Conservation (phyloP, 2,797 vertebrate species). For the Paratrypauchen microcephalus region DNA sequence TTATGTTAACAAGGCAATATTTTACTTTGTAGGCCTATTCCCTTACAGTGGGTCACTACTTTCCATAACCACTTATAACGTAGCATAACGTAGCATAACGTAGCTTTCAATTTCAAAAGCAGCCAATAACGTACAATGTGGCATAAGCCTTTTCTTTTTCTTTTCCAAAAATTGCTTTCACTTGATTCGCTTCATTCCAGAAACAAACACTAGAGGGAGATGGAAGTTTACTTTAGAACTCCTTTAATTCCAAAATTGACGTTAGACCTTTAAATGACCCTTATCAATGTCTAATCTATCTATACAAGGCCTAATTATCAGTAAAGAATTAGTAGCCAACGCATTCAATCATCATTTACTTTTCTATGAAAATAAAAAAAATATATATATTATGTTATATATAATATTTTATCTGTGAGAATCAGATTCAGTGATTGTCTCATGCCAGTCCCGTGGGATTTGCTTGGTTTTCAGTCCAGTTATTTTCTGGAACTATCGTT, state of each 20-base stretch:
- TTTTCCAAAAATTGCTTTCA: not conserved
- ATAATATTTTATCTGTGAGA: not conserved
- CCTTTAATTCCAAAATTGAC: not conserved
- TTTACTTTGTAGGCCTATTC: too few relatives aligned
- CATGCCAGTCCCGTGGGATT: slow-evolving; percentile 23
- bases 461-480: slow-evolving; percentile 29
- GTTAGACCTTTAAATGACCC: not conserved
- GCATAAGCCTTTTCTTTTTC: not conserved
- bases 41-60: not conserved
- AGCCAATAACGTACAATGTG: not conserved
- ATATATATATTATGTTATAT: too few relatives aligned
- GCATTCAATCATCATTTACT: not conserved
- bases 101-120: not conserved
- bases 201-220: slow-evolving; percentile 61
- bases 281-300: too few relatives aligned
- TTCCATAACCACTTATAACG: not conserved
- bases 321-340: not conserved
- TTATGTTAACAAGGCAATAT: too few relatives aligned
- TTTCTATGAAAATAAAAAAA: too few relatives aligned
- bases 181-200: too few relatives aligned
- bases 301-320: too few relatives aligned
- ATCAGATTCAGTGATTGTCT: slow-evolving; percentile 2
- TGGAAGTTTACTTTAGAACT: not conserved
- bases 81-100: too few relatives aligned
- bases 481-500: slow-evolving; percentile 68